These are phyloP conservation scores for Sipha maydis DNA, from an alignment of 2,888 invertebrate species.

Conservation along the genomic window DNA sequence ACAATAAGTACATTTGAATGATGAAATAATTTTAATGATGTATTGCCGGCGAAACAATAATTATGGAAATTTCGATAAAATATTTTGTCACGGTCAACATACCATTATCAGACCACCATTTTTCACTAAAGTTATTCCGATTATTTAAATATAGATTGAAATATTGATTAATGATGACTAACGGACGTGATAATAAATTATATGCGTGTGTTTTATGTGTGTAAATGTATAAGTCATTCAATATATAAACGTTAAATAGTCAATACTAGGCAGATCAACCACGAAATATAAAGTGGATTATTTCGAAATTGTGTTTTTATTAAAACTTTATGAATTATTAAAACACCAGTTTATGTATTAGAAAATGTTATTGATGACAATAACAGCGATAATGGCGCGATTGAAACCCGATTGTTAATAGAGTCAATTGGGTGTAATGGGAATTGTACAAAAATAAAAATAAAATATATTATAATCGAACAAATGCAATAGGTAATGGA, in stretches of 20 bases:
- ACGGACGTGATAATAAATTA: neutral
- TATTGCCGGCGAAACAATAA: neutral
- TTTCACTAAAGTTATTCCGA: neutral
- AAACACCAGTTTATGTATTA: neutral
- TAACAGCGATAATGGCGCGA: neutral
- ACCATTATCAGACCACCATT: neutral
- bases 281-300: neutral
- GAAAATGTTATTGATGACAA: neutral
- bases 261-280: neutral
- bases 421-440: no score
- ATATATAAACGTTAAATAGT: no score
- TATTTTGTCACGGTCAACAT: neutral
- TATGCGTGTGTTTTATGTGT: no score
- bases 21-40: no score
- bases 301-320: neutral
- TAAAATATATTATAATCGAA: neutral
- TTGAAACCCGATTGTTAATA: neutral
- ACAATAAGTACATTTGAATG: no score
- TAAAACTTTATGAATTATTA: neutral
- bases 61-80: neutral
- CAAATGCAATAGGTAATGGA: no score
- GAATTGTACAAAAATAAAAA: neutral
- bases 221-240: neutral
- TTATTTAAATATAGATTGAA: neutral
- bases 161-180: neutral